Percentiles rank a stretch among this genome's conserved stretches.
Evolutionary conservation across 2,797 vertebrate species (phyloP).

Genomic region (Mormyrus hasselquistii): DNA sequence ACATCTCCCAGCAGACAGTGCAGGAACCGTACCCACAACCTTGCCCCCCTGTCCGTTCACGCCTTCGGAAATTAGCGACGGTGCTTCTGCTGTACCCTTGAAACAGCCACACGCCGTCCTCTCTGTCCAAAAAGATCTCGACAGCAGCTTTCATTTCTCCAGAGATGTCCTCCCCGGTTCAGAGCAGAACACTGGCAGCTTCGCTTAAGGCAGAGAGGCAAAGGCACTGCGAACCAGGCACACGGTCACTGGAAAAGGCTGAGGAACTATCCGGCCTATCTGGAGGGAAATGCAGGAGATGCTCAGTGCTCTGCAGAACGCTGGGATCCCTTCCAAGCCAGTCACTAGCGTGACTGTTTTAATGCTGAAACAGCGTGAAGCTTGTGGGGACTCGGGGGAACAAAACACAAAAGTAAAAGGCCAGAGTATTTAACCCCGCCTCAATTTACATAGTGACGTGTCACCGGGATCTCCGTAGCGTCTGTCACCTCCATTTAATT

Average conservation of each 20-base stretch:
- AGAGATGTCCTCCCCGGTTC: neutral
- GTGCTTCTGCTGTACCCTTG: neutral
- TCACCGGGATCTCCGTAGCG: neutral
- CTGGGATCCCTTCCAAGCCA: neutral
- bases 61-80: neutral
- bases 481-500: slow-evolving; percentile 3
- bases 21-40: neutral
- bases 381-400: neutral
- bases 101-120: neutral
- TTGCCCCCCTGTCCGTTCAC: neutral
- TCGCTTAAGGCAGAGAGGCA: neutral
- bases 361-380: neutral
- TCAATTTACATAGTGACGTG: neutral
- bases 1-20: neutral
- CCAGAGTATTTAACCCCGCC: neutral
- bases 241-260: neutral
- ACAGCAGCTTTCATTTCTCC: neutral
- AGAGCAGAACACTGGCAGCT: neutral
- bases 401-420: neutral
- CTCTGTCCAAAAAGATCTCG: neutral
- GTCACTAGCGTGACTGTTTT: neutral
- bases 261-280: neutral
- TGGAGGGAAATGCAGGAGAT: neutral
- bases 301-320: neutral
- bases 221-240: neutral